These are phyloP conservation scores for Euspilapteryx auroguttella DNA, from an alignment of 2,888 invertebrate genomes.

Conservation along the genomic window DNA sequence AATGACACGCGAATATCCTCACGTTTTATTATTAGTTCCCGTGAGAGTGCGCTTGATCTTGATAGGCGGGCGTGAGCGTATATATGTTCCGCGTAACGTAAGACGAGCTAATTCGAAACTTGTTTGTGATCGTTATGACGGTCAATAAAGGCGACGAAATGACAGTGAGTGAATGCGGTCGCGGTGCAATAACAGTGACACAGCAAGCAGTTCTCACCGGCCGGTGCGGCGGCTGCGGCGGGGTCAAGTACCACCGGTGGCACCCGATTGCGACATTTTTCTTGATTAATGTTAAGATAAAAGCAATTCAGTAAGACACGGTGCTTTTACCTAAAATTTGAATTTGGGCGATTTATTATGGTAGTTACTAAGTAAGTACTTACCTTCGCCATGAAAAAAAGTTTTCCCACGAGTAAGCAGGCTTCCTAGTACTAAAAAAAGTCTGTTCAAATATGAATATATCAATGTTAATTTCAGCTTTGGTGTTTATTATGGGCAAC, in stretches of 20 bases:
- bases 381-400: no score
- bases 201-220: conserved; percentile 19
- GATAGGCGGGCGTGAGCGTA: conserved; percentile 23
- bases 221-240: conserved; percentile 12
- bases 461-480: no score
- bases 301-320: no score
- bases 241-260: conserved; percentile 20
- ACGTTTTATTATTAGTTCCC: conserved; percentile 28
- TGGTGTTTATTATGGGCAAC: no score
- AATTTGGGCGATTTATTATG: no score
- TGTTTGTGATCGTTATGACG: conserved; percentile 45
- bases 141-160: conserved; percentile 48
- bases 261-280: conserved; percentile 8
- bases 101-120: conserved; percentile 35
- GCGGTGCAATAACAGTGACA: conserved; percentile 25
- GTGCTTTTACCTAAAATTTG: no score
- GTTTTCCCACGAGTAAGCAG: no score
- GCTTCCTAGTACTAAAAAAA: no score
- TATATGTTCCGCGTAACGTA: conserved; percentile 14
- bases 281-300: not conserved
- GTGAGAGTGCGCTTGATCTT: conserved; percentile 34
- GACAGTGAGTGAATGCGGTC: conserved; percentile 37
- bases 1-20: conserved; percentile 38
- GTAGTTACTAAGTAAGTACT: no score
- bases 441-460: no score